phyloP scores from a whole-genome alignment of 2,797 vertebrate genomes.

The Oryzias dopingdopingensis region DNA sequence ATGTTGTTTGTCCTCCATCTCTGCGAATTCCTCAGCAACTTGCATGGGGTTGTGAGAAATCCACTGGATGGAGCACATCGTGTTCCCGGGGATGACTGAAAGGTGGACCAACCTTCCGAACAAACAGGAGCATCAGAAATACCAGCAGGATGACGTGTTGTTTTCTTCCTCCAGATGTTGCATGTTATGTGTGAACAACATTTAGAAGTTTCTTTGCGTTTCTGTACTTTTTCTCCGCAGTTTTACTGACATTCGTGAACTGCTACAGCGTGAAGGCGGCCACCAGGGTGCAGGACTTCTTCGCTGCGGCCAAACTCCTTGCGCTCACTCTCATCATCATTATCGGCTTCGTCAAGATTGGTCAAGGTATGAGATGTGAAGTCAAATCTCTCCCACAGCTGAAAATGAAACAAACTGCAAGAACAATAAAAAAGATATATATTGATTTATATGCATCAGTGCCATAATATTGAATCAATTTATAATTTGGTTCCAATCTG shows the following conservation, averaged over 20 bases:
- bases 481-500: not conserved
- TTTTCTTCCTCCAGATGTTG: too few relatives aligned
- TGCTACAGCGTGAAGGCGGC: conserved; percentile 97
- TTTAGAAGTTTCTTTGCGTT: not conserved
- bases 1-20: conserved; percentile 31
- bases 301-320: conserved; percentile 91
- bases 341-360: conserved; percentile 85
- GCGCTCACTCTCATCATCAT: conserved; percentile 91
- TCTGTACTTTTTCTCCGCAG: conserved; percentile 59
- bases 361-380: conserved; percentile 52
- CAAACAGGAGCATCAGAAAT: too few relatives aligned
- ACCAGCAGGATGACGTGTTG: too few relatives aligned
- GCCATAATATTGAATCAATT: too few relatives aligned
- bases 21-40: conserved; percentile 9
- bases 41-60: not conserved
- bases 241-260: conserved; percentile 91
- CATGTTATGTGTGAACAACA: not conserved
- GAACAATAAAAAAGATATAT: too few relatives aligned
- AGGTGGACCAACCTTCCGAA: not conserved
- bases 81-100: not conserved
- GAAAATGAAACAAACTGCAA: too few relatives aligned
- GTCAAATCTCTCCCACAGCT: too few relatives aligned
- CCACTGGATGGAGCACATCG: not conserved
- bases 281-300: conserved; percentile 93
- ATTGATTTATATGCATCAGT: too few relatives aligned